These are phyloP conservation scores for Peromyscus attwateri DNA, from an alignment of 2,797 vertebrate genomes.

Conservation along the genomic window DNA sequence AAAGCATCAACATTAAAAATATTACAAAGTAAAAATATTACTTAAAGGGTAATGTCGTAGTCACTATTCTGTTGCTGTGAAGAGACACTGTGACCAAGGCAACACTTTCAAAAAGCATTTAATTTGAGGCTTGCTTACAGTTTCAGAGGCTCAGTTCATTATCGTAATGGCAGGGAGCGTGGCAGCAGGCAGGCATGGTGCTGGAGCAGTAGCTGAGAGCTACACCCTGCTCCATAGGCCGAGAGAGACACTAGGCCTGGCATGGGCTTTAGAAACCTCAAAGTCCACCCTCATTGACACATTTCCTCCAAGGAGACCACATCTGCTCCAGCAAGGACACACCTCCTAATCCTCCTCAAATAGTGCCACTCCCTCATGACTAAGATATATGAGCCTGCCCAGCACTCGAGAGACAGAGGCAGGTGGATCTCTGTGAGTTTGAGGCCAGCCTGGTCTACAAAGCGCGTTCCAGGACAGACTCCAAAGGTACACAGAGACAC, in stretches of 20 bases:
- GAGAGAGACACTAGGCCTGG: neutral
- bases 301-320: neutral
- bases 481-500: no score
- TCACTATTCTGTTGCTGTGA: neutral
- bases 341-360: neutral
- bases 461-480: no score
- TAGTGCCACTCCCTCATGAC: neutral
- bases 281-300: neutral
- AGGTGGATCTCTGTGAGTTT: no score
- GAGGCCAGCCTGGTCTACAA: no score
- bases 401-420: no score
- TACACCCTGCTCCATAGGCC: neutral
- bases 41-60: neutral
- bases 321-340: neutral
- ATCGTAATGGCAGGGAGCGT: neutral
- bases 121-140: neutral
- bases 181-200: neutral
- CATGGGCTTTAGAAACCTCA: neutral
- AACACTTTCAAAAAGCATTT: neutral
- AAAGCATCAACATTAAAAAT: neutral
- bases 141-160: neutral
- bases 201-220: neutral
- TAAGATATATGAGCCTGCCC: neutral
- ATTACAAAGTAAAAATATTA: neutral
- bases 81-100: neutral